Evolutionary conservation across 2,797 vertebrate genomes (phyloP), one percentile per base, ranked within the genome.

Genomic region (Tolypeutes matacus): DNA sequence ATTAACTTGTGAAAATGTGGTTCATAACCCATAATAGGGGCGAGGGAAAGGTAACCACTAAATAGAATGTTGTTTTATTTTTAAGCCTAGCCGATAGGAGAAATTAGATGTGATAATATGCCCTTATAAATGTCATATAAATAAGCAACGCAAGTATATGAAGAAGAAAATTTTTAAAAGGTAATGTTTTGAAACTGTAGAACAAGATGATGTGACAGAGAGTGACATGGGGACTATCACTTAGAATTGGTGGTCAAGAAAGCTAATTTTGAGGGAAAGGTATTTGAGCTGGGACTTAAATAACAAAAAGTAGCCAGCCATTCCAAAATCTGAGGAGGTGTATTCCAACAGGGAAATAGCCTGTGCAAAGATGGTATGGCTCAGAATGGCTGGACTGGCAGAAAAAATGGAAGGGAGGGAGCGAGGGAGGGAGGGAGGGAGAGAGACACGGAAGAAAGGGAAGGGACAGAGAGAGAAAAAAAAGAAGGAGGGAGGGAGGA

Each of bases 1-100:
- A 95, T 73, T 86, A 85, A 86, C 46, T 89, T 86, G 36, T 86
- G 27, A 87, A 93, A 76, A 51, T 62, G 49, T 65, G 20, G 82
- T 86, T 56, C 18, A 31, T 60, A 78, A 84, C 94, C 21, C 42
- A 87, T 86, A 92, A 72, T 18, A n/a, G 4, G 27, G 31, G 12
- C 36, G 29, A 91, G 53, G 27, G 70, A 86, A 95, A 91, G 56
- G 49, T 75, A 91, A 69, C 2, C 49, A 34, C 31, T 31, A 85
- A 92, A 80, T 10, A 85, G 58, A 93, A 91, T 8, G 58, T 6
- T 69, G 9, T 60, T 85, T 83, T 82, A 29, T 90, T 86, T 95
- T 92, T 83, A 76, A 91, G 17, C 39, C 29, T 31, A 92, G 20
- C 23, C 23, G 5, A 83, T n/a, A 85, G 25, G 76, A 85, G 34